phyloP scores from a whole-genome alignment of 2,888 invertebrate species.

The Pollenia labialis region DNA sequence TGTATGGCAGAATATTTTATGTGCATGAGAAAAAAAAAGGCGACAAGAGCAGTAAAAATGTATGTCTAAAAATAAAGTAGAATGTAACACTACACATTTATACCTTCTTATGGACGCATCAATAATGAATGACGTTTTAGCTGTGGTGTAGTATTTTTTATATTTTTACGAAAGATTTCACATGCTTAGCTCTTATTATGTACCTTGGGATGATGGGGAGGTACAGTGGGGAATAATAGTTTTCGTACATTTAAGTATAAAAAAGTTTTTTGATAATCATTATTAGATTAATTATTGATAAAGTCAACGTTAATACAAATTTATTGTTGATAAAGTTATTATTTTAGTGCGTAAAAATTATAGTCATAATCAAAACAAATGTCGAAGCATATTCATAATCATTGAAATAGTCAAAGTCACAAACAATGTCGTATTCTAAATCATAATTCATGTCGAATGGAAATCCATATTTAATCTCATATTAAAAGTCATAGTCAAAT shows the following conservation, averaged over 20 bases:
- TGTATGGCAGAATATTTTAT: background rate
- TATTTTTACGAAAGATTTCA: conserved; percentile 31
- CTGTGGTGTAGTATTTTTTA: conserved; percentile 29
- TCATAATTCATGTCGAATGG: no score
- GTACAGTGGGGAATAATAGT: conserved; percentile 16
- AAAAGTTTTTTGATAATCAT: no score
- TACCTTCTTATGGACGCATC: conserved; percentile 39
- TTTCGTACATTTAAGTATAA: background rate
- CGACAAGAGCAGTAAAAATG: background rate
- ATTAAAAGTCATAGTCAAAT: no score
- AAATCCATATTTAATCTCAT: no score
- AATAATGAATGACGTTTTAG: conserved; percentile 70
- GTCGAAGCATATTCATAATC: no score
- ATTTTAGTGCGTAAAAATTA: no score
- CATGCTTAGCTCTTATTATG: conserved; percentile 26
- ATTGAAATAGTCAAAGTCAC: no score
- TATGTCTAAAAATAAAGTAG: background rate
- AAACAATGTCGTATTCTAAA: no score
- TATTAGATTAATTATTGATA: no score
- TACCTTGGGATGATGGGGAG: background rate
- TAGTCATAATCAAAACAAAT: no score
- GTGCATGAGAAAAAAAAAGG: conserved; percentile 14
- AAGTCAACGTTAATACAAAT: no score
- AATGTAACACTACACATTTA: background rate
- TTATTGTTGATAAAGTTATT: no score